A percentile compares a stretch with the other conserved stretches of the same genome.
phyloP scores from a whole-genome alignment of 2,888 invertebrate species.

The Heteropelma amictum region DNA sequence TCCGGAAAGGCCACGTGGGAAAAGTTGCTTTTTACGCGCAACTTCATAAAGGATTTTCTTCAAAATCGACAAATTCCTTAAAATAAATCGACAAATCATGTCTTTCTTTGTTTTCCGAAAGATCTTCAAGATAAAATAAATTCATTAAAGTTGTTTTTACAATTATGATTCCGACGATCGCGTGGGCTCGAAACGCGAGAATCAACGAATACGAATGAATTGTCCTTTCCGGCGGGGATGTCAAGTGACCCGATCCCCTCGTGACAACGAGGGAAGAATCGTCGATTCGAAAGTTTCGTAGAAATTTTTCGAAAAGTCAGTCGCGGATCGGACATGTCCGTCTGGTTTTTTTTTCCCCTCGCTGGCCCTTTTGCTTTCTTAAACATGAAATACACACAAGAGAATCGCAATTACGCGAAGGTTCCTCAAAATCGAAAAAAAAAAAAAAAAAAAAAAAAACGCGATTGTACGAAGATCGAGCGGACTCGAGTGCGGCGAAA shows the following conservation, averaged over 20 bases:
- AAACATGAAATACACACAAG: constrained; percentile 33
- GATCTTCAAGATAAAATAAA: neutral
- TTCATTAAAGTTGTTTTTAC: neutral
- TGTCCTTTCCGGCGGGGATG: no score
- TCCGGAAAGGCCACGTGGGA: no score
- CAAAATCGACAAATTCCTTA: neutral
- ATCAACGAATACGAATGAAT: no score
- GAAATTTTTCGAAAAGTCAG: neutral
- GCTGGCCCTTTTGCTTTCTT: neutral
- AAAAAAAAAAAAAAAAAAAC: constrained; percentile 38
- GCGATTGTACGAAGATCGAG: constrained; percentile 3
- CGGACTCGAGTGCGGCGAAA: neutral
- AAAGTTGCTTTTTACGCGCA: neutral
- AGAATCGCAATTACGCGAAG: constrained; percentile 33
- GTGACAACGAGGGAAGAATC: neutral
- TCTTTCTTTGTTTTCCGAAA: neutral
- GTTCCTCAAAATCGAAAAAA: no score
- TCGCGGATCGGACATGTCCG: constrained; percentile 1
- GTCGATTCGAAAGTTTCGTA: constrained; percentile 13
- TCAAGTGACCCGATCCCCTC: no score
- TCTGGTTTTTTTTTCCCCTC: neutral
- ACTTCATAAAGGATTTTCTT: neutral
- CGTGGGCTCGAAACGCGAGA: no score
- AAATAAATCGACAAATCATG: neutral
- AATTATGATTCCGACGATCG: no score